Conservation (phyloP, 2,888 invertebrate species). For the Netelia inedita region DNA sequence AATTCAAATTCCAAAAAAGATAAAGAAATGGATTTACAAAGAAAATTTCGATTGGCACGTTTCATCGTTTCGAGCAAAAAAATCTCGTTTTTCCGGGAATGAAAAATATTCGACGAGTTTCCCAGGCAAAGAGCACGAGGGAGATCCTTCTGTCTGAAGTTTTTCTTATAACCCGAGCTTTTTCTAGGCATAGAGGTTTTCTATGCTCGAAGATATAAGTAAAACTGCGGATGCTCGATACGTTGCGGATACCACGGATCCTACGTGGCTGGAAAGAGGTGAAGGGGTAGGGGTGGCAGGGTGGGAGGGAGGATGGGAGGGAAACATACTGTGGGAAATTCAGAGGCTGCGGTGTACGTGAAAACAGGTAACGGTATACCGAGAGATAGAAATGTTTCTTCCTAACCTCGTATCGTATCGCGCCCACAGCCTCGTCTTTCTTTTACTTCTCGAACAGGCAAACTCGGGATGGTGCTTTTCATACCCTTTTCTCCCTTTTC, state of each 20-base stretch:
- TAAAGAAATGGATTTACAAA: background rate
- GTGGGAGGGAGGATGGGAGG: no score
- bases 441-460: constrained; percentile 12
- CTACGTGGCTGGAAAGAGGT: background rate
- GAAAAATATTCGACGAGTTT: background rate
- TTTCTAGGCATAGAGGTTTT: background rate
- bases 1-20: background rate
- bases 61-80: background rate
- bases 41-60: background rate
- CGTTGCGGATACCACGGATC: background rate
- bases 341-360: constrained; percentile 11
- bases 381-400: constrained; percentile 26
- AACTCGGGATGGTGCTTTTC: background rate
- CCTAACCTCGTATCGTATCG: constrained; percentile 14
- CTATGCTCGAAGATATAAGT: constrained; percentile 18
- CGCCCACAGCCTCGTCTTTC: background rate
- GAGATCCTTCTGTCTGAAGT: background rate
- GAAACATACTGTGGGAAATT: constrained; percentile 31
- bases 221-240: background rate
- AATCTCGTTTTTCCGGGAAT: background rate
- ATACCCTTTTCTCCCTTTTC: background rate
- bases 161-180: constrained; percentile 11
- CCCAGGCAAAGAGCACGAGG: background rate
- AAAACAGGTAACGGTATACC: constrained; percentile 29
- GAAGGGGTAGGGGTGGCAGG: no score